Evolutionary conservation across 2,888 invertebrate genomes (phyloP).

Genomic region (Phlogophora meticulosa): DNA sequence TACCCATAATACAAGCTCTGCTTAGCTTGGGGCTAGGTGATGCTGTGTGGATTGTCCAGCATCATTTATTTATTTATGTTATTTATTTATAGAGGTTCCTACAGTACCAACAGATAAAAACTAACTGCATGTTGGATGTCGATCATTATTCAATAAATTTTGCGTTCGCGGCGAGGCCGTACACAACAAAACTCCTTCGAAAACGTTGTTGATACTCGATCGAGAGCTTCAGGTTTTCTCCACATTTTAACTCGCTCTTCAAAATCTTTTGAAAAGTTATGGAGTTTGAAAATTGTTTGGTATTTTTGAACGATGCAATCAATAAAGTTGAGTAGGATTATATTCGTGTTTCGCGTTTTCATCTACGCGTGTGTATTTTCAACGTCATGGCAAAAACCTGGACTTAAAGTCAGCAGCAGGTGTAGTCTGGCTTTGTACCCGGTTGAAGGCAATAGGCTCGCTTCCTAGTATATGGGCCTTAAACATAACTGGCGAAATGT

Average conservation of each 20-base stretch:
- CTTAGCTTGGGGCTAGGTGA: too few species aligned
- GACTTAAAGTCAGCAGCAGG: too few species aligned
- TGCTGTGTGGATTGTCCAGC: too few species aligned
- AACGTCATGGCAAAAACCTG: neutral
- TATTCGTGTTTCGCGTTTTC: constrained; percentile 1
- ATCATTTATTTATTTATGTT: too few species aligned
- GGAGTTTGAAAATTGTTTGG: constrained; percentile 56
- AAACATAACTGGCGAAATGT: too few species aligned
- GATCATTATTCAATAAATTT: constrained; percentile 50
- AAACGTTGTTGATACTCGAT: constrained; percentile 53
- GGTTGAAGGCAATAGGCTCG: too few species aligned
- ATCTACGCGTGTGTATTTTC: neutral
- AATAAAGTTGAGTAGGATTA: constrained; percentile 40
- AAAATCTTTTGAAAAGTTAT: constrained; percentile 58
- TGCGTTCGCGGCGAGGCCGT: constrained; percentile 11
- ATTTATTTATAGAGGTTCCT: too few species aligned
- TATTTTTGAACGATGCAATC: constrained; percentile 56
- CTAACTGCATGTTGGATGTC: constrained; percentile 2
- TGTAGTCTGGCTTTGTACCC: too few species aligned
- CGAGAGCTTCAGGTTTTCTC: constrained; percentile 37
- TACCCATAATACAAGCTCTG: too few species aligned
- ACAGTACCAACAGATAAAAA: constrained; percentile 4
- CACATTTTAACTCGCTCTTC: constrained; percentile 52
- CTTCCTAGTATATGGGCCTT: too few species aligned
- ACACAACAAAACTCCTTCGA: constrained; percentile 23